These are phyloP conservation scores for Cosmia pyralina DNA, from an alignment of 2,888 invertebrate genomes.

Conservation along the genomic window DNA sequence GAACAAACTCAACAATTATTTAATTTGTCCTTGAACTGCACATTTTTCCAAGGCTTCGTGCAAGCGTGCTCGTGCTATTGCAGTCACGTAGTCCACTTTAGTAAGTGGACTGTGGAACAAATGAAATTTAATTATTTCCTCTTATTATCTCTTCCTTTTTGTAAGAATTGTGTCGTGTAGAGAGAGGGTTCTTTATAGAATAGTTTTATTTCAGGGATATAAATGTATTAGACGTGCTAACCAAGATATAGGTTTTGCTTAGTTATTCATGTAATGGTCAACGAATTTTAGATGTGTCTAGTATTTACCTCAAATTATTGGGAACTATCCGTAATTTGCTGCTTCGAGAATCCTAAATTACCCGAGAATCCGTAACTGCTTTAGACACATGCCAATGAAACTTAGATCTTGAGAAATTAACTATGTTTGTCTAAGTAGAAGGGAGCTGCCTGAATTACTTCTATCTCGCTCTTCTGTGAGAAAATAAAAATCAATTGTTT, in stretches of 20 bases:
- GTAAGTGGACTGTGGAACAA: slow-evolving; percentile 63
- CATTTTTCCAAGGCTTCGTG: slow-evolving; percentile 47
- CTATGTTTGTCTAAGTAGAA: not conserved
- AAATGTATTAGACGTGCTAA: slow-evolving; percentile 16
- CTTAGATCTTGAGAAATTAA: slow-evolving; percentile 18
- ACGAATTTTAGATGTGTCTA: slow-evolving; percentile 21
- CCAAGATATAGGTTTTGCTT: not conserved
- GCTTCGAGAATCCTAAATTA: slow-evolving; percentile 15
- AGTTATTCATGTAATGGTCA: not conserved
- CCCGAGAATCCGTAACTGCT: slow-evolving; percentile 18
- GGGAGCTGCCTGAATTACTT: not conserved
- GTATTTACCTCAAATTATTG: slow-evolving; percentile 1
- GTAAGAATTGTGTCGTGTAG: slow-evolving; percentile 28
- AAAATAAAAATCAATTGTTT: not conserved
- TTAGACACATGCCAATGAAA: slow-evolving; percentile 28
- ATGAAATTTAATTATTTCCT: slow-evolving; percentile 64
- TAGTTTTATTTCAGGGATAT: slow-evolving; percentile 10
- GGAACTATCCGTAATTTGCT: slow-evolving; percentile 14
- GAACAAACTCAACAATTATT: slow-evolving; percentile 51
- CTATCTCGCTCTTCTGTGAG: not conserved
- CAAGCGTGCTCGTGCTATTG: slow-evolving; percentile 45
- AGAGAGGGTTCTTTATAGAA: slow-evolving; percentile 3
- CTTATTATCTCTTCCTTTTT: slow-evolving; percentile 41
- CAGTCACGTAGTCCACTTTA: slow-evolving; percentile 64
- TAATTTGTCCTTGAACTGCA: slow-evolving; percentile 59